Percentiles rank a stretch among this genome's conserved stretches.
Evolutionary conservation across 2,797 vertebrate genomes (phyloP).

Genomic region (Myiothlypis coronata): DNA sequence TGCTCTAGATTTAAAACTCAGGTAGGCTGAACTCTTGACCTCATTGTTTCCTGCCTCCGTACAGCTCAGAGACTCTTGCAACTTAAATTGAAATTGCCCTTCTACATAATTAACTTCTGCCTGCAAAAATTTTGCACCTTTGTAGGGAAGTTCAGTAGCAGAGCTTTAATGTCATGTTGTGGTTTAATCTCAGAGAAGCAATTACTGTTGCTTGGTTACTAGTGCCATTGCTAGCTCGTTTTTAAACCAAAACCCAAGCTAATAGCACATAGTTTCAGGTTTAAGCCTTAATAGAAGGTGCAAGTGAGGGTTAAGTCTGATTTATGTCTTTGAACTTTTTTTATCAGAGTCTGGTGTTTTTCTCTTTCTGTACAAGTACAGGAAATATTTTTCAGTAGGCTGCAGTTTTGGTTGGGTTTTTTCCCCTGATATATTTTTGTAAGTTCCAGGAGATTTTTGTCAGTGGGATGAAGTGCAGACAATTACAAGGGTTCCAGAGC

Average conservation of each 20-base stretch:
- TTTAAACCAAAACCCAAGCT: slow-evolving; percentile 48
- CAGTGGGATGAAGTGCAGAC: background rate
- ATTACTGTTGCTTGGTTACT: slow-evolving; percentile 55
- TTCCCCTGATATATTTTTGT: background rate
- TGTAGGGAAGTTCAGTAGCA: slow-evolving; percentile 20
- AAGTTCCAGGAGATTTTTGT: background rate
- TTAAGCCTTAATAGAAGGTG: slow-evolving; percentile 16
- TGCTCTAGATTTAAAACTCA: slow-evolving; percentile 37
- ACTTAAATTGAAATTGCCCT: slow-evolving; percentile 53
- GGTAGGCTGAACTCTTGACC: slow-evolving; percentile 18
- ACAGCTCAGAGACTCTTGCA: background rate
- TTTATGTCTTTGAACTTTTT: background rate
- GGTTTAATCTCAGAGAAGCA: slow-evolving; percentile 49
- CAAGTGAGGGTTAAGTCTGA: slow-evolving; percentile 19
- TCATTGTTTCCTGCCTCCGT: background rate
- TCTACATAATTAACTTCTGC: slow-evolving; percentile 59
- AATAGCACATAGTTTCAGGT: slow-evolving; percentile 22
- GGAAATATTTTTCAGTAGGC: background rate
- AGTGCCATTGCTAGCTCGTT: slow-evolving; percentile 9
- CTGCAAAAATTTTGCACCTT: slow-evolving; percentile 43
- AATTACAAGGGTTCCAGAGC: background rate
- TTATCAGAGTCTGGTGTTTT: background rate
- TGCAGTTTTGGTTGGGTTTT: background rate
- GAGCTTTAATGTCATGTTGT: slow-evolving; percentile 44
- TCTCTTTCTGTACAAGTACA: background rate